Evolutionary conservation across 1,140 invertebrate genomes (phyloP), one percentile per base, ranked within the genome.

Genomic region (Eueides isabella): DNA sequence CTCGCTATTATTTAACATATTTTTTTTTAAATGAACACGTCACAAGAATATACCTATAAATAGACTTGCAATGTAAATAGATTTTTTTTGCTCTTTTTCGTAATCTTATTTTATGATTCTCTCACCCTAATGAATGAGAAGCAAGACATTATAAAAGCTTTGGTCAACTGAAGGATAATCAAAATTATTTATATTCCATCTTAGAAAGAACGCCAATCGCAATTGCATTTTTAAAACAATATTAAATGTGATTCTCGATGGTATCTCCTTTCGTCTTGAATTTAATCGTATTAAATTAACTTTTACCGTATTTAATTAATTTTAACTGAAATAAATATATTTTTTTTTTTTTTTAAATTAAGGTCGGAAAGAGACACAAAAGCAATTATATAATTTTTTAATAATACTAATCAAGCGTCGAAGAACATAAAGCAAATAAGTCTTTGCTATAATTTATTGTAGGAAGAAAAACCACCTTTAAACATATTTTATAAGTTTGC

Each of bases 31-130:
- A 14, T 16, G 16, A 48, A n/a, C 41, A 48, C 41, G 14, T n/a
- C 5, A 44, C 7, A 19, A 5, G 6, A 11, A 23, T 23, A 2
- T 23, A 5, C 9, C 7, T 23, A 19, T 5, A 19, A 19, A 48
- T 48, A 48, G 41, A 19, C 41, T 44, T 48, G 19, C 66, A 29
- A 19, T 55, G 29, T 31, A 66, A 14, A 26, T 66, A 41, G n/a
- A 66, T 1, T 11, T 68, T 68, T 68, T 68, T 55, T 30, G 29
- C 67, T 30, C 29, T 68, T 68, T 55, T 68, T 31, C 67, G 67
- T 61, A 44, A 68, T 44, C 55, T 66, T 38, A 68, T 28, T 68
- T 68, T 68, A 68, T 68, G 44, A 55, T 68, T 44, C 67, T 55
- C 67, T 68, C 67, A 68, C 29, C 30, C 11, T 68, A 68, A 68